phyloP scores from a whole-genome alignment of 2,888 invertebrate genomes.

The Apodemia zela region DNA sequence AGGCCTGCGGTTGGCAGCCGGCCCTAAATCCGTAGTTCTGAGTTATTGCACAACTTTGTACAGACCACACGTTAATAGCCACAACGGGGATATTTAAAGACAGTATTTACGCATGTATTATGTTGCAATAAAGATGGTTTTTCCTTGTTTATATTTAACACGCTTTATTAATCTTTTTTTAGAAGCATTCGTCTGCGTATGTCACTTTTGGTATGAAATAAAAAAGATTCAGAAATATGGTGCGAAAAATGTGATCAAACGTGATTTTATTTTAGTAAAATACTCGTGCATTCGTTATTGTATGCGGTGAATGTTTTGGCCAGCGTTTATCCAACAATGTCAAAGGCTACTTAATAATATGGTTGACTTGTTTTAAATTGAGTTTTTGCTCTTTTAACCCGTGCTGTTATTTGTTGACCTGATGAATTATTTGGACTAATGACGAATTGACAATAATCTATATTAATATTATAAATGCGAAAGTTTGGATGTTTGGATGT shows the following conservation, averaged over 20 bases:
- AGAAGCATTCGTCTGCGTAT: not conserved
- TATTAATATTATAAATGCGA: too few species aligned
- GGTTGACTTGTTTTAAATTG: not conserved
- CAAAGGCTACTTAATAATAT: slow-evolving; percentile 7
- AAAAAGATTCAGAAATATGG: slow-evolving; percentile 13
- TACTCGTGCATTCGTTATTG: slow-evolving; percentile 11
- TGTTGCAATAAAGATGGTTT: slow-evolving; percentile 15
- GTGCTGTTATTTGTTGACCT: not conserved
- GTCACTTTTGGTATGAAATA: slow-evolving; percentile 12
- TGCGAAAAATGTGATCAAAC: slow-evolving; percentile 10
- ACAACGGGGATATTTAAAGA: slow-evolving; percentile 21
- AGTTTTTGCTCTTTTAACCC: slow-evolving; percentile 4
- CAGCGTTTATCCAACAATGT: not conserved
- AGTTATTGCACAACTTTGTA: slow-evolving; percentile 23
- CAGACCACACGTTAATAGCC: slow-evolving; percentile 21
- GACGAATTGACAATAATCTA: too few species aligned
- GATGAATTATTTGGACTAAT: too few species aligned
- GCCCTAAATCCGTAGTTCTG: slow-evolving; percentile 24
- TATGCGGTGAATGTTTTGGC: slow-evolving; percentile 11
- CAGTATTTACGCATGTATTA: slow-evolving; percentile 18
- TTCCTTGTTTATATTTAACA: not conserved
- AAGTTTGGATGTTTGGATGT: too few species aligned
- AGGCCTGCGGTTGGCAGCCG: slow-evolving; percentile 23
- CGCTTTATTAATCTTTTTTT: slow-evolving; percentile 3
- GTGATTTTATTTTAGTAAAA: slow-evolving; percentile 15